These are phyloP conservation scores for Anguilla pacifica DNA, from an alignment of 2,797 vertebrate genomes.

Conservation along the genomic window DNA sequence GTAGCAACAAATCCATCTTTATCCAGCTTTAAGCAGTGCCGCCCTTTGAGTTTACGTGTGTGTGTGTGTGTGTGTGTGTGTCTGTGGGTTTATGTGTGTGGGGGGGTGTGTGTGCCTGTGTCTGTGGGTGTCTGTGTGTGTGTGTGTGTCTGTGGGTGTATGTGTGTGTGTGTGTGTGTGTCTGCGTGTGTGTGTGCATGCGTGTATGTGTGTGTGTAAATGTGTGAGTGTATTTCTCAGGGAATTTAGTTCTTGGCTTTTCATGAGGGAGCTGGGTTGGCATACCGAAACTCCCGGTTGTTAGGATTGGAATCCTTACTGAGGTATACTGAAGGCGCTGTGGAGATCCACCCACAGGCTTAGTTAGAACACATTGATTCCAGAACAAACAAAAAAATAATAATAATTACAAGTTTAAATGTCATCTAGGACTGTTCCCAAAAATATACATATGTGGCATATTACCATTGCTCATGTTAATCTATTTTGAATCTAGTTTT, in stretches of 20 bases:
- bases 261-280: background rate
- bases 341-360: background rate
- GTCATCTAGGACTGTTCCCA: background rate
- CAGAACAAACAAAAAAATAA: background rate
- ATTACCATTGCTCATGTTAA: background rate
- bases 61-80: slow-evolving; percentile 40
- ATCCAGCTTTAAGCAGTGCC: background rate
- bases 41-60: slow-evolving; percentile 31
- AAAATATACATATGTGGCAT: background rate
- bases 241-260: slow-evolving; percentile 12
- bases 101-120: slow-evolving; percentile 37
- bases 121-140: slow-evolving; percentile 40
- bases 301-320: background rate
- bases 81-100: slow-evolving; percentile 46
- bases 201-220: background rate
- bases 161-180: slow-evolving; percentile 29
- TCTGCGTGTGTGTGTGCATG: slow-evolving; percentile 28
- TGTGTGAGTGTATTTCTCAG: slow-evolving; percentile 35
- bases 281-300: background rate
- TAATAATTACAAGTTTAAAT: background rate
- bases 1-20: background rate
- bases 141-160: slow-evolving; percentile 39
- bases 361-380: background rate
- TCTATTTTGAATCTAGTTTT: background rate
- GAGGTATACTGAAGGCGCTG: background rate